Conservation (phyloP, 2,113 vertebrate genomes). For the Brevimyrus niger region DNA sequence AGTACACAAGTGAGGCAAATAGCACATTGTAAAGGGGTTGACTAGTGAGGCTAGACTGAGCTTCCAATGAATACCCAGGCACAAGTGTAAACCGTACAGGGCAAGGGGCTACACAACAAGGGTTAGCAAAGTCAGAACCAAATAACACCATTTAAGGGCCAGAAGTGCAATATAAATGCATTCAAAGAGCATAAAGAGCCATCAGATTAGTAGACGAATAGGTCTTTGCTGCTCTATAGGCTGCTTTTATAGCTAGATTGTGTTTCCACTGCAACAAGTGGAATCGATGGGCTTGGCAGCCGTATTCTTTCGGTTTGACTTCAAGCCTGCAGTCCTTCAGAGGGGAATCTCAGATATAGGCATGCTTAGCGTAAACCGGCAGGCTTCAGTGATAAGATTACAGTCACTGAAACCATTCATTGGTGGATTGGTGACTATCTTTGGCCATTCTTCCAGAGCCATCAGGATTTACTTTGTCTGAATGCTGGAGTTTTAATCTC, state of each 20-base stretch:
- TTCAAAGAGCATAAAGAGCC: not conserved
- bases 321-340: not conserved
- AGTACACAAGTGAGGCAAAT: not conserved
- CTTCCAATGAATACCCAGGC: not conserved
- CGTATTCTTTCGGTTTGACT: not conserved
- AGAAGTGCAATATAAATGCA: not conserved
- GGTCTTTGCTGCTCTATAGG: not conserved
- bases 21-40: not conserved
- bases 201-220: not conserved
- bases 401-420: constrained; percentile 27
- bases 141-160: not conserved
- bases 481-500: not conserved
- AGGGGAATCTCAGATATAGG: not conserved
- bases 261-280: not conserved
- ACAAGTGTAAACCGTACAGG: not conserved
- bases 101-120: not conserved
- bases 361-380: not conserved
- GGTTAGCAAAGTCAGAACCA: not conserved
- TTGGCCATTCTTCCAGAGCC: constrained; percentile 18
- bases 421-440: constrained; percentile 25
- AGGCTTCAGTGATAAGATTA: constrained; percentile 18
- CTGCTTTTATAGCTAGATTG: not conserved
- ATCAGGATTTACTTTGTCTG: constrained; percentile 13
- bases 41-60: not conserved
- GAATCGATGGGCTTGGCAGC: not conserved